Conservation (phyloP, 2,888 invertebrate genomes). For the Tenodera sinensis region DNA sequence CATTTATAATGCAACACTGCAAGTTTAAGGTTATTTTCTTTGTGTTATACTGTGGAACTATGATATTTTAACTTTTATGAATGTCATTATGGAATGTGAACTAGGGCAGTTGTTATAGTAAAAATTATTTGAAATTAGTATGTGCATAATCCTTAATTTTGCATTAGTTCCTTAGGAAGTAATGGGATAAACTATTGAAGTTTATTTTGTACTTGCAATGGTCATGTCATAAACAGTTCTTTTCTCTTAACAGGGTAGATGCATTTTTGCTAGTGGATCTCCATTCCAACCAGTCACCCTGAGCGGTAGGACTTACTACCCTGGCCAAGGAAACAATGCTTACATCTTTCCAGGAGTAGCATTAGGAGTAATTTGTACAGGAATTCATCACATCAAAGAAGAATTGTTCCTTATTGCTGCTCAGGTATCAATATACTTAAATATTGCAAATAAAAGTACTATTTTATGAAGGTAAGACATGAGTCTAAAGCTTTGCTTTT, state of each 20-base stretch:
- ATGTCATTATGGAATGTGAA: too few relatives aligned
- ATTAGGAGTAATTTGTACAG: slow-evolving; percentile 87
- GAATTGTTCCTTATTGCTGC: slow-evolving; percentile 92
- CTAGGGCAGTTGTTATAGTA: too few relatives aligned
- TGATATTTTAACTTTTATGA: too few relatives aligned
- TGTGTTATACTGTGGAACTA: too few relatives aligned
- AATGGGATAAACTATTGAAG: too few relatives aligned
- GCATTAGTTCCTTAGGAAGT: too few relatives aligned
- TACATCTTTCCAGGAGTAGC: slow-evolving; percentile 97
- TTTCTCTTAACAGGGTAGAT: slow-evolving; percentile 67
- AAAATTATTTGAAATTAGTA: too few relatives aligned
- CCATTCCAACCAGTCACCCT: slow-evolving; percentile 85
- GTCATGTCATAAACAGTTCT: background rate
- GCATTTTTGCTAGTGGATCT: slow-evolving; percentile 93
- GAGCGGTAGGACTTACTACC: slow-evolving; percentile 74
- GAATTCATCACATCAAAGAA: slow-evolving; percentile 90
- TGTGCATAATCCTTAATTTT: too few relatives aligned
- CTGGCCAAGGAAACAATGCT: slow-evolving; percentile 97
- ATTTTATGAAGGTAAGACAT: background rate
- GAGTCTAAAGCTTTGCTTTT: background rate
- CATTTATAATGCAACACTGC: too few relatives aligned
- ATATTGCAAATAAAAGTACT: background rate
- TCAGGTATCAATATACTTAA: slow-evolving; percentile 54
- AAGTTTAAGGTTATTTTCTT: too few relatives aligned
- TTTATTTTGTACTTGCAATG: background rate